Base-by-base conservation (phyloP, 2,797 vertebrate species). In the Clarias laeviceps region DNA sequence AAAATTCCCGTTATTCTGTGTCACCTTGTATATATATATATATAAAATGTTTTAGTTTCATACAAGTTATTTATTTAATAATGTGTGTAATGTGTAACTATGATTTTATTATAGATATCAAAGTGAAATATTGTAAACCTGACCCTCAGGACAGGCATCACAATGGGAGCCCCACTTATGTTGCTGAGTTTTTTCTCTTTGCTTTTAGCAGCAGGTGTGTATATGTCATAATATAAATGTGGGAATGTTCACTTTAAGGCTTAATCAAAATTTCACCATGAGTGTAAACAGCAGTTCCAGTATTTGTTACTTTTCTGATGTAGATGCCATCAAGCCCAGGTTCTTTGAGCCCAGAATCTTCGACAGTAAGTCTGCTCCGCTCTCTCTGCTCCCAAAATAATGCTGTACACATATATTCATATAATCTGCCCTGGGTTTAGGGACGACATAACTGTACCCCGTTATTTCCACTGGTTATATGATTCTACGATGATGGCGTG, bases 301-400 rank as follows among this genome's bases (percentile, higher is more conserved):
- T 37, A 0, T 56, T 27, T 70, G 18, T 77, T 27, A 20, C 0
- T 15, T 45, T 45, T 54, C 17, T 40, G 24, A 2, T 66, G 45
- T 69, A 96, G 95, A 45, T 88, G 92, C 92, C 0, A 89, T 96
- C 82, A 90, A 90, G 66, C 89, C 89, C 59, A 88, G 95, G 54
- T 95, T 96, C 85, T 89, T 91, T 72, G 94, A 95, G 86, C 95
- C 94, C 6, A 92, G 93, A 86, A 96, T 96, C 80, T 95, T 90
- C 76, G 89, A 90, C 88, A 90, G 89, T 90, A 86, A 85, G 89
- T 85, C 27, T 40, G 37, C 37, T 40, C 37, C 37, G 0, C 59
- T 59, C 1, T 59, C 82, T 45, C 6, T 32, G 14, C 20, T 56
- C 50, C n/a, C 3, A 59, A n/a, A 45, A 29, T 20, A 68, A 5